A percentile compares a stretch with the other conserved stretches of the same genome.
These are phyloP conservation scores for Pseudomugil gertrudae DNA, from an alignment of 2,797 vertebrate species.

Conservation along the genomic window DNA sequence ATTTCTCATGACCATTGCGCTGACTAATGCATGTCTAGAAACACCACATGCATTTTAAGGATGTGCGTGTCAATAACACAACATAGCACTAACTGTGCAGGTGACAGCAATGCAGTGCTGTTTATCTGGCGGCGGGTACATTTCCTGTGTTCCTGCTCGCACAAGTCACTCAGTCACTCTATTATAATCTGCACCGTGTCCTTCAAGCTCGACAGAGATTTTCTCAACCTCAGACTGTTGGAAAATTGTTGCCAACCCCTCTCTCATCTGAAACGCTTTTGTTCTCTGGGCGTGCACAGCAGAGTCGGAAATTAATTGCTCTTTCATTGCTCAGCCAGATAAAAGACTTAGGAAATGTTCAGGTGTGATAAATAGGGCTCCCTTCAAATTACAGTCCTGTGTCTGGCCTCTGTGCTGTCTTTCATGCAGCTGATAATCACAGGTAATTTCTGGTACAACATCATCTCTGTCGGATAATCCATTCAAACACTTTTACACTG, in stretches of 20 bases:
- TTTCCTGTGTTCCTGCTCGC: slow-evolving; percentile 31
- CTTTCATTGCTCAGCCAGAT: slow-evolving; percentile 67
- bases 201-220: slow-evolving; percentile 57
- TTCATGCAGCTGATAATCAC: slow-evolving; percentile 61
- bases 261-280: slow-evolving; percentile 55
- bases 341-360: slow-evolving; percentile 70
- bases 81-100: background rate
- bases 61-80: background rate
- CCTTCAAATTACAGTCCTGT: slow-evolving; percentile 51
- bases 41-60: background rate
- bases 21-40: background rate
- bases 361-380: slow-evolving; percentile 66
- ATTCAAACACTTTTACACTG: slow-evolving; percentile 21
- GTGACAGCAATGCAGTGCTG: slow-evolving; percentile 20
- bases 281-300: slow-evolving; percentile 54
- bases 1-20: background rate
- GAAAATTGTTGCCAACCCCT: slow-evolving; percentile 49
- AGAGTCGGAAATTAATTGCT: slow-evolving; percentile 71
- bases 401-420: slow-evolving; percentile 44
- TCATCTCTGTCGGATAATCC: slow-evolving; percentile 38
- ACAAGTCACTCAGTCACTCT: slow-evolving; percentile 41
- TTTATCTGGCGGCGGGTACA: slow-evolving; percentile 17
- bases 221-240: slow-evolving; percentile 44
- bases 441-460: slow-evolving; percentile 28
- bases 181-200: slow-evolving; percentile 42